phyloP scores from a whole-genome alignment of 1,140 invertebrate genomes.

The Atta cephalotes region DNA sequence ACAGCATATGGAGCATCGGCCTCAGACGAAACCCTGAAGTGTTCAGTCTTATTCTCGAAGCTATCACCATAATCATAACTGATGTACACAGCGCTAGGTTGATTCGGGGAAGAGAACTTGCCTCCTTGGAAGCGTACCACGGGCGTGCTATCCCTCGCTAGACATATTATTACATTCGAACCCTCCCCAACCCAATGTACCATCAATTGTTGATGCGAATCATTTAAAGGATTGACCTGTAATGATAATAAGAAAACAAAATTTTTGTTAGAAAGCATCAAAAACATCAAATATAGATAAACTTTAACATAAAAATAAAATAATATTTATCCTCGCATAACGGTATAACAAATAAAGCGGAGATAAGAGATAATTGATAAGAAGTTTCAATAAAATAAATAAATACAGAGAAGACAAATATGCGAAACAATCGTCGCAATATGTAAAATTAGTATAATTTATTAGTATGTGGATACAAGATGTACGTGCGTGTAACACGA shows the following conservation, averaged over 20 bases:
- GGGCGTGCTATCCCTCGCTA: constrained; percentile 90
- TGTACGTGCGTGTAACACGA: background rate
- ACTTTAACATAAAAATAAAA: background rate
- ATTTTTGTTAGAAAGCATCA: background rate
- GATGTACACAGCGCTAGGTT: constrained; percentile 92
- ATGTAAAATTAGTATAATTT: background rate
- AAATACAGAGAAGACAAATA: background rate
- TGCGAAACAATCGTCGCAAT: background rate
- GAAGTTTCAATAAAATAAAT: background rate
- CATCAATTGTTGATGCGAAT: constrained; percentile 94
- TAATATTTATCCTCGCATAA: background rate
- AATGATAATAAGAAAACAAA: constrained; percentile 77
- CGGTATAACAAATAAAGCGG: background rate
- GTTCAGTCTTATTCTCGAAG: constrained; percentile 91
- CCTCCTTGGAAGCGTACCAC: constrained; percentile 75
- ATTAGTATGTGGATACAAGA: background rate
- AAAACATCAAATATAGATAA: background rate
- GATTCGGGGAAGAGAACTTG: constrained; percentile 82
- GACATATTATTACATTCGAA: constrained; percentile 94
- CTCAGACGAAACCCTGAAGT: constrained; percentile 87
- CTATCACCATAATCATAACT: constrained; percentile 95
- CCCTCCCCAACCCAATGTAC: constrained; percentile 96
- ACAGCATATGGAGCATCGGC: constrained; percentile 88
- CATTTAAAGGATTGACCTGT: constrained; percentile 91
- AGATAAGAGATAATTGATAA: constrained; percentile 31